These are phyloP conservation scores for Drosophila trapezifrons DNA, from an alignment of 1,140 invertebrate genomes.

Conservation along the genomic window DNA sequence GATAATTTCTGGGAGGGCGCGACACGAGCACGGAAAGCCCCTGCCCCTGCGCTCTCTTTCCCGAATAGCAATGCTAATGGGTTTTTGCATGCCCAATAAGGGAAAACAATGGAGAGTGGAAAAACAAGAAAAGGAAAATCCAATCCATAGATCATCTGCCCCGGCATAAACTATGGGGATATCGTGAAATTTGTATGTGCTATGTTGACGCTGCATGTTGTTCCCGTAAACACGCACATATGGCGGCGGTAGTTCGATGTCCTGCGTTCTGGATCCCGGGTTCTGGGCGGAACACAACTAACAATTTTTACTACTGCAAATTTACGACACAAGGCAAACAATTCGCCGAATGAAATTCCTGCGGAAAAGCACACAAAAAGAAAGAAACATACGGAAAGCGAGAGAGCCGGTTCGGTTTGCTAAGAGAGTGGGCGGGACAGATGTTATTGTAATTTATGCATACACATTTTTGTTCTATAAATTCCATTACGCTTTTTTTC, in stretches of 20 bases:
- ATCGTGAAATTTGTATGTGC: slow-evolving; percentile 74
- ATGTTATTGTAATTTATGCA: slow-evolving; percentile 79
- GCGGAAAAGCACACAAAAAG: slow-evolving; percentile 26
- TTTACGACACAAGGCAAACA: slow-evolving; percentile 74
- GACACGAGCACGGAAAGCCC: slow-evolving; percentile 27
- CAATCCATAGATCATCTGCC: slow-evolving; percentile 74
- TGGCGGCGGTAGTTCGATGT: slow-evolving; percentile 54
- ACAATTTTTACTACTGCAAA: slow-evolving; percentile 65
- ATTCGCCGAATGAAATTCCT: slow-evolving; percentile 76
- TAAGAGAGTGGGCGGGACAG: slow-evolving; percentile 44
- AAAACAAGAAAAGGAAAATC: slow-evolving; percentile 41
- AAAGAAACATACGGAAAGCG: slow-evolving; percentile 37
- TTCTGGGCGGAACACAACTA: slow-evolving; percentile 33
- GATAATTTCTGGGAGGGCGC: slow-evolving; percentile 51
- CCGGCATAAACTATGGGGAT: slow-evolving; percentile 74
- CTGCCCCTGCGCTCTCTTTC: too few relatives aligned
- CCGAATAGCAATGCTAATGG: slow-evolving; percentile 57
- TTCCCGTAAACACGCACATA: slow-evolving; percentile 76
- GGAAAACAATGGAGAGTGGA: slow-evolving; percentile 24
- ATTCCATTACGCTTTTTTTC: slow-evolving; percentile 43
- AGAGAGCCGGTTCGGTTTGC: background rate
- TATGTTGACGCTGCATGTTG: slow-evolving; percentile 74
- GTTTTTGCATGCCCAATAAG: slow-evolving; percentile 69
- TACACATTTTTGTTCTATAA: slow-evolving; percentile 55
- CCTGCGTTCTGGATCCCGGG: slow-evolving; percentile 21